These are phyloP conservation scores for Neosilurus hyrtlii DNA, from an alignment of 2,797 vertebrate genomes.

Conservation along the genomic window DNA sequence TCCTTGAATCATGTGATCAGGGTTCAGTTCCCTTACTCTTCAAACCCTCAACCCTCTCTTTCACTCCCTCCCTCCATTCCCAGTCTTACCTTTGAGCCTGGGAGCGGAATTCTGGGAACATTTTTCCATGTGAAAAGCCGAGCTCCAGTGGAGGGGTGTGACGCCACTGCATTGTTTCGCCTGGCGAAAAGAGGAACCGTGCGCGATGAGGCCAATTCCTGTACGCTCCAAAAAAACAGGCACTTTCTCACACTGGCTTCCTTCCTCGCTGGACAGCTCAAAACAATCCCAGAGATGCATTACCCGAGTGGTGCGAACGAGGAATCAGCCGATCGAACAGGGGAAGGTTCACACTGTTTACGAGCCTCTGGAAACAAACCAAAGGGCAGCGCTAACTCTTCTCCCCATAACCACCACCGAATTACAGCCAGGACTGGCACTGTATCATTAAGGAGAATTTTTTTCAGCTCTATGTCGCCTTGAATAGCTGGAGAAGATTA, in stretches of 20 bases:
- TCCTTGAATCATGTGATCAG: conserved; percentile 56
- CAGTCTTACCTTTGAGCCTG: conserved; percentile 74
- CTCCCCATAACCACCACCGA: conserved; percentile 51
- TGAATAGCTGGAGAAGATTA: background rate
- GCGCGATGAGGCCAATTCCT: conserved; percentile 81
- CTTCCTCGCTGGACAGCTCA: conserved; percentile 79
- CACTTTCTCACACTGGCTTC: conserved; percentile 83
- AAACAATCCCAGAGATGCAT: conserved; percentile 76
- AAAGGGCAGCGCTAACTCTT: conserved; percentile 59
- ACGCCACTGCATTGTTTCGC: conserved; percentile 81
- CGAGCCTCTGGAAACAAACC: conserved; percentile 67
- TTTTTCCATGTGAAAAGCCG: conserved; percentile 81
- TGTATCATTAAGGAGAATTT: conserved; percentile 47
- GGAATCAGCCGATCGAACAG: conserved; percentile 58
- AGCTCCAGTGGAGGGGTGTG: conserved; percentile 78
- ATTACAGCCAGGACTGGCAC: conserved; percentile 55
- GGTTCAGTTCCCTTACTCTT: conserved; percentile 47
- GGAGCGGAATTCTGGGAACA: conserved; percentile 80
- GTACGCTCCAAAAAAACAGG: conserved; percentile 79
- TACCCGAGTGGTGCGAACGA: conserved; percentile 54
- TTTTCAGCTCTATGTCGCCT: background rate
- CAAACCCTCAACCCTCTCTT: conserved; percentile 44
- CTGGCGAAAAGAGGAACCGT: conserved; percentile 79
- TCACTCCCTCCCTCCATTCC: conserved; percentile 46
- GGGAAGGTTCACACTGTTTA: conserved; percentile 67